Base-by-base conservation (phyloP, 2,797 vertebrate species). In the Micromesistius poutassou region DNA sequence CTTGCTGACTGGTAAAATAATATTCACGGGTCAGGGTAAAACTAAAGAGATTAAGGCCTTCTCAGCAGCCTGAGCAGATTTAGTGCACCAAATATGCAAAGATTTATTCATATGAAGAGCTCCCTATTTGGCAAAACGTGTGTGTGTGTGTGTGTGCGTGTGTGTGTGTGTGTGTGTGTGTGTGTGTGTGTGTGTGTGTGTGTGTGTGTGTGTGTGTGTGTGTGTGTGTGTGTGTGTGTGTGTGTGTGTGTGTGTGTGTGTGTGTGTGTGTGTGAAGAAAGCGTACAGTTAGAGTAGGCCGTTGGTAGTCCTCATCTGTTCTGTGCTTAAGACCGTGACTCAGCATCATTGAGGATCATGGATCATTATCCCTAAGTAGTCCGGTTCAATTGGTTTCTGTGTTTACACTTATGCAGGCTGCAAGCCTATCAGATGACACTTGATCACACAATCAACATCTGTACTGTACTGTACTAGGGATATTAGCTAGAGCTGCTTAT, bases 261-360 rank as follows among this genome's bases (percentile, higher is more conserved):
- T 14, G 40, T 14, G n/a, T 9, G 25, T 19, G 28, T 71, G 25
- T 66, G 74, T 40, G 36, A 30, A 4, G 12, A 30, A 28, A 66
- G 12, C 30, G 62, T 74, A 38, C 30, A 62, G 22, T 55, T 74
- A 74, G 78, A 82, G 38, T 36, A 40, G 77, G 74, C 2, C 38
- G 40, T 31, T 79, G 72, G 78, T 79, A 33, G 36, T 36, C 72
- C 74, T 35, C 73, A 5, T 75, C 92, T 92, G 83, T 88, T 77
- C 85, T 90, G 93, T 77, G 74, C 78, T 79, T 79, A 78, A 81
- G 73, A 81, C 80, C 62, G 79, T 94, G 91, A 94, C 89, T 94
- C 91, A 90, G 90, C 90, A 87, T 84, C 77, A 40, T 30, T 77
- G 76, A 74, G 88, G 87, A 91, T 91, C 93, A 89, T 83, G 81